Conservation (phyloP, 2,888 invertebrate genomes). For the Copidosoma aretas region DNA sequence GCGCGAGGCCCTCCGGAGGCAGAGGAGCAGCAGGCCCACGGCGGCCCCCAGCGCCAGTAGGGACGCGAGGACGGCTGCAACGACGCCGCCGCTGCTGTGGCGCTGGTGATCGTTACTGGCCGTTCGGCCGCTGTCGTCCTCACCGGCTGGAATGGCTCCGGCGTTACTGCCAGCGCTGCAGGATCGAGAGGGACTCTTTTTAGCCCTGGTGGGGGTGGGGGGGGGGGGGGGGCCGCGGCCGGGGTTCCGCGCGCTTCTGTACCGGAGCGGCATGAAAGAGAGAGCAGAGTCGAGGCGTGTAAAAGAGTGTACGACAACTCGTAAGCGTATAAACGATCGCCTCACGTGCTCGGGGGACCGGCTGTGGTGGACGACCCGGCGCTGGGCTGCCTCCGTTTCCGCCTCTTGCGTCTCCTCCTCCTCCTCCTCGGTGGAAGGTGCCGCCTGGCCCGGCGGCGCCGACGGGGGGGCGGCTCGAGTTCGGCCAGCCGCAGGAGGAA, state of each 20-base stretch:
- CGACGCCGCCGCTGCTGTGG: no score
- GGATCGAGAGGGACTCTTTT: no score
- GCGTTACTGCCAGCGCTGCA: no score
- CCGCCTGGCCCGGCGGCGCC: neutral
- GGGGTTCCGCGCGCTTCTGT: no score
- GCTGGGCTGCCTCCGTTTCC: neutral
- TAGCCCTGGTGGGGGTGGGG: no score
- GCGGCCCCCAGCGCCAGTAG: neutral
- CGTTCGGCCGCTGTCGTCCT: neutral
- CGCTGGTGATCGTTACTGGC: no score
- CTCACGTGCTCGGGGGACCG: no score
- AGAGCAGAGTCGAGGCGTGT: neutral
- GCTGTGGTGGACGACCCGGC: no score
- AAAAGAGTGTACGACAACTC: neutral
- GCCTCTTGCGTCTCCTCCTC: neutral
- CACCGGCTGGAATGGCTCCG: neutral
- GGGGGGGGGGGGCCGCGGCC: no score
- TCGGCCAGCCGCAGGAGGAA: neutral
- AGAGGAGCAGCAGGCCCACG: conserved; percentile 8
- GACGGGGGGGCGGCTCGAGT: neutral
- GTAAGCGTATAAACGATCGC: neutral
- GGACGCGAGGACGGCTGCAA: neutral
- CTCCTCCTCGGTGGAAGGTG: neutral
- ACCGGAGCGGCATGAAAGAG: no score
- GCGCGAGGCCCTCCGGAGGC: conserved; percentile 5